Evolutionary conservation across 35 echinoderm and acorn worm genomes (phyloP), one percentile per base, ranked within the genome.

Genomic region (Strongylocentrotus purpuratus): DNA sequence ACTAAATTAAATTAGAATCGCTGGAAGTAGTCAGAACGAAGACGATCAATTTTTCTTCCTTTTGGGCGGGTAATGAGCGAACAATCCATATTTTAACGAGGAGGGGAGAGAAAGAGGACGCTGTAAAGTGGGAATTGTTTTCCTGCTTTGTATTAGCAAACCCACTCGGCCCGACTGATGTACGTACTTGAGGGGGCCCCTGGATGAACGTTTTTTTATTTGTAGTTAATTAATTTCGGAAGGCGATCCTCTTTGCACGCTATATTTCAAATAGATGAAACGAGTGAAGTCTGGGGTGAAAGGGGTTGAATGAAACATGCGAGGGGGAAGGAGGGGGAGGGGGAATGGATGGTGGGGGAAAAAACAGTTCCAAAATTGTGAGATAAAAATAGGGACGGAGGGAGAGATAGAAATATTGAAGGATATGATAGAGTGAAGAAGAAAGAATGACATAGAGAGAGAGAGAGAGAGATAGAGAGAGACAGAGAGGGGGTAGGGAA

Each of bases 141-240:
- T 28, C 61, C 61, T 28, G 61, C 61, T 70, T 28, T 70, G 61
- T 70, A 70, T 70, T 70, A 70, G 18, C 25, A 52, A 52, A 41
- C 52, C 61, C 61, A 70, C 61, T 70, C 61, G 61, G 25, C 4
- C 17, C 61, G 61, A 70, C 61, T 70, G 18, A 70, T 25, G 61
- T 28, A 17, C 12, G 61, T 70, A 70, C 61, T 70, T 70, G 18
- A 70, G 25, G 25, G 17, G 17, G 25, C 22, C 61, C 22, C 61
- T 70, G 61, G 18, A 70, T 70, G 61, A 70, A 70, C 61, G 61
- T 70, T 70, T 70, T 70, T 70, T 70, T 70, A 70, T 70, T 70
- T 70, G 22, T 70, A 70, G 61, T 70, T 70, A 70, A 70, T 70
- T 70, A 70, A 70, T 70, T 70, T 70, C 61, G 61, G 61, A 70